Conservation (phyloP, 2,888 invertebrate genomes). For the Ophion ventricosus region DNA sequence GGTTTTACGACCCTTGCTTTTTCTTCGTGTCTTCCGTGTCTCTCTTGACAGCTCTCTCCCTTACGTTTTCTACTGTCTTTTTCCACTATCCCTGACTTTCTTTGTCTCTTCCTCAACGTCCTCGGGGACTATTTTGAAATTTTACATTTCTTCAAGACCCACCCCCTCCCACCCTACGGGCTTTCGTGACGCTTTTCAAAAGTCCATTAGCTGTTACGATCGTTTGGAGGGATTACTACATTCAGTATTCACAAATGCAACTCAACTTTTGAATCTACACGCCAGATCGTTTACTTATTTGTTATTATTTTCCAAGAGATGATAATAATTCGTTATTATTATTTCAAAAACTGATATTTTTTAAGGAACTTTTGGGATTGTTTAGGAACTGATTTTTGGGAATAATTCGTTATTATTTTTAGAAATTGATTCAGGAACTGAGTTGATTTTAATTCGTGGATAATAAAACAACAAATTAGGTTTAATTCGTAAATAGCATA, state of each 20-base stretch:
- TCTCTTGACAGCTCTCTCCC: constrained; percentile 50
- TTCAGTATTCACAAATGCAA: constrained; percentile 4
- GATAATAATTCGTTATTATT: too few species aligned
- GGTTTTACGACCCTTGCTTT: constrained; percentile 57
- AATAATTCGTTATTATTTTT: too few species aligned
- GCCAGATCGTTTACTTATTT: neutral
- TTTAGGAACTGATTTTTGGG: too few species aligned
- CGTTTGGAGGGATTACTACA: neutral
- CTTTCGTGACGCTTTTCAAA: constrained; percentile 41
- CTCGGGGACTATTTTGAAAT: constrained; percentile 73
- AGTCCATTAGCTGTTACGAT: constrained; percentile 51
- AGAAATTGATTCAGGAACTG: too few species aligned
- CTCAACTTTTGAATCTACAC: neutral
- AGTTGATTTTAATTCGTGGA: too few species aligned
- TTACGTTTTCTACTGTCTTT: constrained; percentile 27
- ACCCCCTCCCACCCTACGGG: neutral
- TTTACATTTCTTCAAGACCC: constrained; percentile 46
- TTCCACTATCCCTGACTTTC: constrained; percentile 49
- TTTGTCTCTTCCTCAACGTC: constrained; percentile 59
- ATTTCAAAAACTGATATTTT: too few species aligned
- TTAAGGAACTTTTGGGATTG: too few species aligned
- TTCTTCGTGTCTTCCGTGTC: constrained; percentile 50
- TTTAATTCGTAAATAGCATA: too few species aligned
- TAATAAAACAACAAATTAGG: too few species aligned
- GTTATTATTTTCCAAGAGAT: neutral